A percentile compares a stretch with the other conserved stretches of the same genome.
These are phyloP conservation scores for Stegodyphus mimosarum DNA, from an alignment of 1,140 invertebrate genomes.

Conservation along the genomic window DNA sequence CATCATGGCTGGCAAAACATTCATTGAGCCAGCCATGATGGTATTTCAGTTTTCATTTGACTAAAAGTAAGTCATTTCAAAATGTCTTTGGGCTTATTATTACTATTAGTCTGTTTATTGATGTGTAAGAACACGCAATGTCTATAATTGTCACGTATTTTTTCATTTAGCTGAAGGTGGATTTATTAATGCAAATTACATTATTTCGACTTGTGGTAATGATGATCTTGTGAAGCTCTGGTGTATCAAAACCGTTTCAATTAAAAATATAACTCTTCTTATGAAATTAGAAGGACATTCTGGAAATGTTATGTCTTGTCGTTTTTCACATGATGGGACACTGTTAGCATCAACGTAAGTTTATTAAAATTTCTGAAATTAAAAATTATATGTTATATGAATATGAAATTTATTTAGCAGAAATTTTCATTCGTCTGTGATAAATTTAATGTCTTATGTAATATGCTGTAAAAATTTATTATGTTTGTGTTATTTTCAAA, in stretches of 20 bases:
- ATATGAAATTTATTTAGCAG: too few species aligned
- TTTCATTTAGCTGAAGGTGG: conserved; percentile 56
- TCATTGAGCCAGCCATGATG: too few species aligned
- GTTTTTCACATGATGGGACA: conserved; percentile 74
- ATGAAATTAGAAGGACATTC: conserved; percentile 63
- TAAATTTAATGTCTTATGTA: neutral
- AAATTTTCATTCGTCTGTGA: too few species aligned
- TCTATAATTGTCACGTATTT: neutral
- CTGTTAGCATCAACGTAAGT: conserved; percentile 74
- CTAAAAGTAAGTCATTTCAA: too few species aligned
- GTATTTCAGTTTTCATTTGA: too few species aligned
- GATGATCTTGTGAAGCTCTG: conserved; percentile 81
- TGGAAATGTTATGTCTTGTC: conserved; percentile 73
- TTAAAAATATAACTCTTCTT: conserved; percentile 63
- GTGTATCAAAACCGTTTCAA: conserved; percentile 72
- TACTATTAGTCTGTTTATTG: too few species aligned
- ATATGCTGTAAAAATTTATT: conserved; percentile 30
- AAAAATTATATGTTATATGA: too few species aligned
- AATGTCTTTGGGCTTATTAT: too few species aligned
- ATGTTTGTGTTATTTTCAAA: conserved; percentile 4
- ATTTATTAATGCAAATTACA: conserved; percentile 68
- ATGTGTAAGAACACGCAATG: too few species aligned
- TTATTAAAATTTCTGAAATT: too few species aligned
- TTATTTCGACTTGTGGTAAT: conserved; percentile 78
- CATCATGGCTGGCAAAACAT: too few species aligned